Percentiles rank a stretch among this genome's conserved stretches.
Evolutionary conservation across 1,140 invertebrate species (phyloP).

Genomic region (Telenomus remus): DNA sequence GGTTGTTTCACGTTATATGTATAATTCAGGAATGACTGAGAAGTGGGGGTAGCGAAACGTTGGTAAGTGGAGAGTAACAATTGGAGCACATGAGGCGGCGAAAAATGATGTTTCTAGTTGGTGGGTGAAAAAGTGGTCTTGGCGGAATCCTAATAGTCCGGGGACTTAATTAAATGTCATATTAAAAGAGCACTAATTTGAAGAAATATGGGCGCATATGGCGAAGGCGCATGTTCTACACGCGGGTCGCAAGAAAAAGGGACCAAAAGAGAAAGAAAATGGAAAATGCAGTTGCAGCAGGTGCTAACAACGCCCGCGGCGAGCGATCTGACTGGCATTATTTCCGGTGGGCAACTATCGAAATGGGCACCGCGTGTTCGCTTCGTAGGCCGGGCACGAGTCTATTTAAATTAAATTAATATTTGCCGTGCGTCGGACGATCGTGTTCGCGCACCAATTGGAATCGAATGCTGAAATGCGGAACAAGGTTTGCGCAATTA

Average conservation of each 20-base stretch:
- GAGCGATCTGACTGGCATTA: conserved; percentile 39
- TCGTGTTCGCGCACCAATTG: conserved; percentile 47
- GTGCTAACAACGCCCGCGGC: conserved; percentile 45
- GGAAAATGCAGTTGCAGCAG: conserved; percentile 41
- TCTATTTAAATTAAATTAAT: conserved; percentile 72
- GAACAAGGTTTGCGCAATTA: conserved; percentile 66
- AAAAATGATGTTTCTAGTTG: not conserved
- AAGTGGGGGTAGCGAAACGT: no score
- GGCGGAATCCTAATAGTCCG: not conserved
- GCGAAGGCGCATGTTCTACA: conserved; percentile 14
- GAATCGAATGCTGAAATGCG: conserved; percentile 65
- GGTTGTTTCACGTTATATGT: no score
- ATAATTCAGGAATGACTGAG: no score
- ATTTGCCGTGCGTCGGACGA: conserved; percentile 61
- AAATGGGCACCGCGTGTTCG: conserved; percentile 37
- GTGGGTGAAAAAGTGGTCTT: not conserved
- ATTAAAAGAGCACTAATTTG: conserved; percentile 32
- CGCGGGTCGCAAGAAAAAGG: conserved; percentile 17
- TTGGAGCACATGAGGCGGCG: not conserved
- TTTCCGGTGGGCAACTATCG: conserved; percentile 41
- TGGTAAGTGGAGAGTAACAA: not conserved
- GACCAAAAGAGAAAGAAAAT: conserved; percentile 11
- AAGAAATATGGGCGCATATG: conserved; percentile 42
- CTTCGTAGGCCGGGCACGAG: conserved; percentile 48
- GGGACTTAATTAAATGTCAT: conserved; percentile 41